phyloP scores from a whole-genome alignment of 1,140 invertebrate species.

The Lycorma delicatula region DNA sequence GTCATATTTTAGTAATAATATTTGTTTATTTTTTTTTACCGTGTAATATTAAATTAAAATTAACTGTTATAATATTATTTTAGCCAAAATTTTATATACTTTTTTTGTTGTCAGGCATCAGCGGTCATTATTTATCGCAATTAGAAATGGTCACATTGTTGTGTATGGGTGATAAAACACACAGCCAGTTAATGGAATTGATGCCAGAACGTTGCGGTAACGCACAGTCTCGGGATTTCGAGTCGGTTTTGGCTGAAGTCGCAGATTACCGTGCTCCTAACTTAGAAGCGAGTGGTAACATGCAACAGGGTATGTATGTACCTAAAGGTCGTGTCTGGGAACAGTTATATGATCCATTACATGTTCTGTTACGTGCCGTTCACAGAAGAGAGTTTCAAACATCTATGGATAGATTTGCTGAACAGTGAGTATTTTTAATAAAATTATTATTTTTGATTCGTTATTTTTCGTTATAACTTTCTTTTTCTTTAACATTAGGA shows the following conservation, averaged over 20 bases:
- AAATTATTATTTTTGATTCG: too few relatives aligned
- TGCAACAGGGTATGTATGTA: slow-evolving; percentile 91
- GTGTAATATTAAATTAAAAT: too few relatives aligned
- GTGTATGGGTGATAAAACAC: slow-evolving; percentile 89
- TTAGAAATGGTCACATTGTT: slow-evolving; percentile 89
- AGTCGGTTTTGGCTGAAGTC: slow-evolving; percentile 51
- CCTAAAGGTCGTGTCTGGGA: slow-evolving; percentile 86
- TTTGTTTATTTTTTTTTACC: too few relatives aligned
- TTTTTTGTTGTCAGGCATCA: slow-evolving; percentile 45
- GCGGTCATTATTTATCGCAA: slow-evolving; percentile 62
- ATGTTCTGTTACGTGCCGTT: slow-evolving; percentile 81
- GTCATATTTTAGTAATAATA: too few relatives aligned
- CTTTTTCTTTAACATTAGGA: too few relatives aligned
- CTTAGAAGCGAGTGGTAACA: slow-evolving; percentile 67
- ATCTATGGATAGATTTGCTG: slow-evolving; percentile 81
- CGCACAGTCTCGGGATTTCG: slow-evolving; percentile 82
- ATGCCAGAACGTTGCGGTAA: slow-evolving; percentile 93
- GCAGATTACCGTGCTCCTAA: slow-evolving; percentile 70
- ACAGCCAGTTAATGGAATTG: slow-evolving; percentile 87
- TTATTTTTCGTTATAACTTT: too few relatives aligned
- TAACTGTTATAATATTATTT: slow-evolving; percentile 13
- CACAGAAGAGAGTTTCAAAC: slow-evolving; percentile 89
- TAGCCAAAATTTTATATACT: slow-evolving; percentile 4
- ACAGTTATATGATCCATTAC: slow-evolving; percentile 86
- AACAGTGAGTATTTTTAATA: slow-evolving; percentile 76